Evolutionary conservation across 2,888 invertebrate species (phyloP).

Genomic region (Drosophila kambysellisi): DNA sequence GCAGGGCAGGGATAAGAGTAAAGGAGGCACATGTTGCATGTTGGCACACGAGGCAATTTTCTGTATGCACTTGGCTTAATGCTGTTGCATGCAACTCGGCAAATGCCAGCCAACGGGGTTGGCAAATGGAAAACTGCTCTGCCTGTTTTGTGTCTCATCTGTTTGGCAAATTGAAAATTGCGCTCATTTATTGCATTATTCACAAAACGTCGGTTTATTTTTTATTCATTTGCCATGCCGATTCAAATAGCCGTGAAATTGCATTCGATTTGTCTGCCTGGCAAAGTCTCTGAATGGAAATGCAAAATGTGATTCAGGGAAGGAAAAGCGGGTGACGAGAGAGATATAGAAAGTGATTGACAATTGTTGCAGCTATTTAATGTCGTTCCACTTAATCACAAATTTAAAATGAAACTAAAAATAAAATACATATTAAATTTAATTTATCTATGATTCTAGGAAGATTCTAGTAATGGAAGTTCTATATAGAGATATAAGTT

Average conservation of each 20-base stretch:
- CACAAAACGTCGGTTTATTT: constrained; percentile 35
- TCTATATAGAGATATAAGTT: not conserved
- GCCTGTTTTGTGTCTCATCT: constrained; percentile 73
- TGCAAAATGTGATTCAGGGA: not conserved
- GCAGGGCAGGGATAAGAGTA: too few relatives aligned
- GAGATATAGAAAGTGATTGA: constrained; percentile 6
- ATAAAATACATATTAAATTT: not conserved
- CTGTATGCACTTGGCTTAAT: constrained; percentile 60
- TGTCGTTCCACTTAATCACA: constrained; percentile 4
- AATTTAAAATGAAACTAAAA: not conserved
- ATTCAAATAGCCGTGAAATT: constrained; percentile 77
- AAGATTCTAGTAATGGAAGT: not conserved
- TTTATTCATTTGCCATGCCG: constrained; percentile 33
- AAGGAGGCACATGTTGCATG: constrained; percentile 57
- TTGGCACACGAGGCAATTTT: constrained; percentile 24
- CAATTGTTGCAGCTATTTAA: constrained; percentile 31
- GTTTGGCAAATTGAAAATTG: constrained; percentile 75
- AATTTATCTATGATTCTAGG: not conserved
- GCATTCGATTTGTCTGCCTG: constrained; percentile 69
- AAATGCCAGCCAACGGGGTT: not conserved
- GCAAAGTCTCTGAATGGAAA: constrained; percentile 24
- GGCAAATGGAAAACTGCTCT: constrained; percentile 13
- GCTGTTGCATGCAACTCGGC: constrained; percentile 22
- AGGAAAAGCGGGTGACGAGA: not conserved
- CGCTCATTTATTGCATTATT: constrained; percentile 76